Conservation (phyloP, 2,888 invertebrate species). For the Stictocephala bisonia region DNA sequence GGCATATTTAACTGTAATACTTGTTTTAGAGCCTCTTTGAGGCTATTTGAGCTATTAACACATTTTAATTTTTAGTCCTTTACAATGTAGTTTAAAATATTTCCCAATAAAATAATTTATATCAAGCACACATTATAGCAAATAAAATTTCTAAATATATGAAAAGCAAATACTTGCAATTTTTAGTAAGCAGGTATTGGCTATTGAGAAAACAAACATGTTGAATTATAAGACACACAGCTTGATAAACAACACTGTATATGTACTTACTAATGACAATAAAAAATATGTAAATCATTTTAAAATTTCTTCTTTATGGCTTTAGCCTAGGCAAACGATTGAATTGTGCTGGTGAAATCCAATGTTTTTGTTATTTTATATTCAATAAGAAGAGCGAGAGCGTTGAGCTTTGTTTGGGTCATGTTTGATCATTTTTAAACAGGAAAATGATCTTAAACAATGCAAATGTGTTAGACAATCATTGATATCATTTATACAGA, state of each 20-base stretch:
- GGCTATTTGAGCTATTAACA: too few relatives aligned
- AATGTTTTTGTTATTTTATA: background rate
- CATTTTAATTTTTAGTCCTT: too few relatives aligned
- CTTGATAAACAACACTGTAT: background rate
- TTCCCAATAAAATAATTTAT: background rate
- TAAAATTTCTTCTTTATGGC: background rate
- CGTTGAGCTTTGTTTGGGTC: background rate
- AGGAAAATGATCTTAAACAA: background rate
- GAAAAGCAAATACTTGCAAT: background rate
- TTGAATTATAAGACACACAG: background rate
- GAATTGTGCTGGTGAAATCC: background rate
- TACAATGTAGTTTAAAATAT: background rate
- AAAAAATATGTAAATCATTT: too few relatives aligned
- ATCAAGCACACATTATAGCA: background rate
- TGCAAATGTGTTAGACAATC: background rate
- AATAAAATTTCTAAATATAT: background rate
- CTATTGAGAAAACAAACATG: background rate
- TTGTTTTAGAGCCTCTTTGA: too few relatives aligned
- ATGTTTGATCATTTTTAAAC: too few relatives aligned
- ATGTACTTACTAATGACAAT: background rate
- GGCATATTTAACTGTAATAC: background rate
- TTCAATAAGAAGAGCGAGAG: constrained; percentile 1
- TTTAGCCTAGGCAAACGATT: constrained; percentile 3
- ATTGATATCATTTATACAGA: background rate
- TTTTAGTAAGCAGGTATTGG: too few relatives aligned